These are phyloP conservation scores for Alosa sapidissima DNA, from an alignment of 2,797 vertebrate species.

Conservation along the genomic window DNA sequence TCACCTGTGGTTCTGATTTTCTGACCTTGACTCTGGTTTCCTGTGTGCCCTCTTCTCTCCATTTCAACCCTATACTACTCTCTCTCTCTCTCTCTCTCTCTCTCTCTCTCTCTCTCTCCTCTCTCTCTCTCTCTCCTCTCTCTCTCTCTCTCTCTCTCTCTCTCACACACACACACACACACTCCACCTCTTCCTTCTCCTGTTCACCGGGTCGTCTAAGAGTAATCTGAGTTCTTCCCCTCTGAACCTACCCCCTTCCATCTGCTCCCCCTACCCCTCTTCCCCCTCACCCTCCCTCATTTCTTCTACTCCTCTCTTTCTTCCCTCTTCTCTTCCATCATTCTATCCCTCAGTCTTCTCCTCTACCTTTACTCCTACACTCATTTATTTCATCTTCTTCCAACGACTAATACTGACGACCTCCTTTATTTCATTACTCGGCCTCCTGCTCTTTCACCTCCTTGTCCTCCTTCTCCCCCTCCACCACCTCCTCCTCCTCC, in stretches of 20 bases:
- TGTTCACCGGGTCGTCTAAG: neutral
- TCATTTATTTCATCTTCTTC: no score
- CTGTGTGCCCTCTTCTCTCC: conserved; percentile 12
- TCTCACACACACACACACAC: neutral
- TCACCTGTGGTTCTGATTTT: conserved; percentile 32
- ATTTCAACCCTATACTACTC: no score
- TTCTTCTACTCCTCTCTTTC: neutral
- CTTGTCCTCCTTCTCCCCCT: no score
- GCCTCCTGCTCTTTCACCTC: no score
- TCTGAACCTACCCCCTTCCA: neutral
- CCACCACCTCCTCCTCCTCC: no score
- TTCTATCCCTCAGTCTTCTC: no score
- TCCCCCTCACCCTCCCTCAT: neutral
- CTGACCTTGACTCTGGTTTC: conserved; percentile 33
- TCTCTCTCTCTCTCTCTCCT: no score
- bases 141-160: no score
- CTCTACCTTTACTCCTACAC: no score
- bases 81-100: neutral
- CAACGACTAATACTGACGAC: no score
- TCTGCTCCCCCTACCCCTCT: neutral
- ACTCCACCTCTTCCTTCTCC: neutral
- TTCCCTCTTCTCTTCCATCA: neutral
- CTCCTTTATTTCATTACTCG: no score
- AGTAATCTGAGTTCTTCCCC: conserved; percentile 1
- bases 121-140: no score